A percentile compares a stretch with the other conserved stretches of the same genome.
These are phyloP conservation scores for Caenorhabditis remanei DNA, from an alignment of 1,140 invertebrate genomes.

Conservation along the genomic window DNA sequence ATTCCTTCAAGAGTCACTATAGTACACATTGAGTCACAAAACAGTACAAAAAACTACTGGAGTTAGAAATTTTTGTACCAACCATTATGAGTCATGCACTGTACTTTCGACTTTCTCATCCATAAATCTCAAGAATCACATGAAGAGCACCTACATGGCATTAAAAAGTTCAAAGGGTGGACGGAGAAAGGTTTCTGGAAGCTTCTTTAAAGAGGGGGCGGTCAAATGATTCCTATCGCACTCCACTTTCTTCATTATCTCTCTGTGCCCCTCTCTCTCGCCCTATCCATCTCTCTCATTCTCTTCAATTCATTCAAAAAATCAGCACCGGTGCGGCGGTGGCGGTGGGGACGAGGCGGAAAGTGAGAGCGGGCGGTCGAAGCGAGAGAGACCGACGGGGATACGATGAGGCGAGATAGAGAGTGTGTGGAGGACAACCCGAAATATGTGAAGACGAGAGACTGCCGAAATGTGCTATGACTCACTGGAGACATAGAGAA, in stretches of 20 bases:
- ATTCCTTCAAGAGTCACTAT: too few species aligned
- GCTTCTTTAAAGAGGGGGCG: background rate
- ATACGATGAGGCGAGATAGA: background rate
- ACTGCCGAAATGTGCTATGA: too few species aligned
- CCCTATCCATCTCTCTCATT: background rate
- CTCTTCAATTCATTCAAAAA: slow-evolving; percentile 29
- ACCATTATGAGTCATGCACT: too few species aligned
- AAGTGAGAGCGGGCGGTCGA: background rate
- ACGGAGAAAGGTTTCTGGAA: background rate
- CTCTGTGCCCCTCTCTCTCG: background rate
- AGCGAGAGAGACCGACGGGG: too few species aligned
- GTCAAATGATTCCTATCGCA: slow-evolving; percentile 13
- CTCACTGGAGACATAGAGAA: background rate
- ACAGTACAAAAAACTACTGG: too few species aligned
- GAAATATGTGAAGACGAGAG: too few species aligned
- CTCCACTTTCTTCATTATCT: background rate
- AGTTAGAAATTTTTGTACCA: too few species aligned
- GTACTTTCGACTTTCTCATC: too few species aligned
- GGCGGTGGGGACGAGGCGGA: background rate
- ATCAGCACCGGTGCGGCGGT: slow-evolving; percentile 1
- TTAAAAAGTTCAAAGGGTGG: background rate
- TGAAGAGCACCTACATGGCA: too few species aligned
- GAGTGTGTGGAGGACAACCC: background rate
- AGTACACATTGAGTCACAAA: too few species aligned
- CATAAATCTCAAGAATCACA: too few species aligned